Conservation (phyloP, 2,797 vertebrate genomes). For the Rhinatrema bivittatum region DNA sequence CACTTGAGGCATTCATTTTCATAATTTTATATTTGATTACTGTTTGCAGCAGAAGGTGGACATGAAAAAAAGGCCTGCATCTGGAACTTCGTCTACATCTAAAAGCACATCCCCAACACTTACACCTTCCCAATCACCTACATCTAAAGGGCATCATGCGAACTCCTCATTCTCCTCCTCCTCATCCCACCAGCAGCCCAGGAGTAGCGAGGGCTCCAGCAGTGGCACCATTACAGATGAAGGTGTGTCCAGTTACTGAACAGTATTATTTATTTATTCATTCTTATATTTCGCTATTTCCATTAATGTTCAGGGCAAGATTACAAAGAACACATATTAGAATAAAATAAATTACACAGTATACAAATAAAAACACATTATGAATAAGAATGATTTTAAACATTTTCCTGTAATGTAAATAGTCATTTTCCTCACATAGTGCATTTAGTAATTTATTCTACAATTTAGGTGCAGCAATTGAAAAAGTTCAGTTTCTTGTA, state of each 20-base stretch:
- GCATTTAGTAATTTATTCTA: too few species aligned
- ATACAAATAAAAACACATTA: too few species aligned
- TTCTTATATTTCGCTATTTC: too few species aligned
- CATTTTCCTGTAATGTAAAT: too few species aligned
- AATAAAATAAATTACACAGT: too few species aligned
- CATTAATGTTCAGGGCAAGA: too few species aligned
- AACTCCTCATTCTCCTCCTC: conserved; percentile 79
- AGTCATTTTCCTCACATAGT: too few species aligned
- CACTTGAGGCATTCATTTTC: neutral
- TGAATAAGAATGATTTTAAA: too few species aligned
- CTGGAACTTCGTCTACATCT: conserved; percentile 86
- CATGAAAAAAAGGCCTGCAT: conserved; percentile 74
- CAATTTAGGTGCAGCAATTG: too few species aligned
- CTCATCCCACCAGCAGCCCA: conserved; percentile 84
- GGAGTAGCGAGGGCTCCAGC: conserved; percentile 91
- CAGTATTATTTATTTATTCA: too few species aligned
- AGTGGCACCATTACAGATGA: conserved; percentile 95
- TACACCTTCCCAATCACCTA: conserved; percentile 82
- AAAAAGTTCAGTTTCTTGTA: too few species aligned
- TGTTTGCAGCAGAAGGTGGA: conserved; percentile 83
- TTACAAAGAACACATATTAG: too few species aligned
- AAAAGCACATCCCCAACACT: conserved; percentile 96
- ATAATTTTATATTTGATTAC: neutral
- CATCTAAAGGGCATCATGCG: conserved; percentile 58
- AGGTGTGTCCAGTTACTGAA: conserved; percentile 63